Base-by-base conservation (phyloP, 2,113 vertebrate species). In the Etheostoma spectabile region DNA sequence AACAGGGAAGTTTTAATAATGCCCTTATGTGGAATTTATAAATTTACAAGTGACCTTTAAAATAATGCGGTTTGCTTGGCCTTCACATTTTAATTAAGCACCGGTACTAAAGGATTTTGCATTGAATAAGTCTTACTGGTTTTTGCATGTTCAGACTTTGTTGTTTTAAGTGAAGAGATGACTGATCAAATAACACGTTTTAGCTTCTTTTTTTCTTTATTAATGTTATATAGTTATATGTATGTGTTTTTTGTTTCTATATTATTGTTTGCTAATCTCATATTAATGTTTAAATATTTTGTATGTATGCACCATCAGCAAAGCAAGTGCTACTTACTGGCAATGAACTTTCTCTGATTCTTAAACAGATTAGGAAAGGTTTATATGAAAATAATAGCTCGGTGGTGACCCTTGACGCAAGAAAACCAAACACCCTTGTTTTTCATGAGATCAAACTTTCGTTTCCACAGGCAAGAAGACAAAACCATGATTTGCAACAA, bases 371-470 rank as follows among this genome's bases (percentile, higher is more conserved):
- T 7, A 16, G 5, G 1, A 42, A 63, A 19, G 30, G 30, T 42
- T 63, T 22, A 21, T 21, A 12, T 33, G 19, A 19, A 53, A 35
- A 66, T 27, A 33, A 14, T n/a, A 38, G 21, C 24, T 12, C 2
- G 30, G 18, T 56, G n/a, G n/a, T n/a, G n/a, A n/a, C n/a, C n/a
- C n/a, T n/a, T n/a, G n/a, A n/a, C n/a, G n/a, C n/a, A n/a, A n/a
- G n/a, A n/a, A 45, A 42, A 69, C 42, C 8, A 4, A 62, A 62
- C 4, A 5, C 33, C 27, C 57, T 70, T 55, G 49, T 70, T 76
- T 82, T 45, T 38, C 13, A 35, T 2, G 10, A 62, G 42, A 82
- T 56, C 56, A 67, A 52, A 35, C 38, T 74, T 19, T 55, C 64
- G 63, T 57, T 70, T 71, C 30, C 33, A 11, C 11, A 2, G 27